Conservation (phyloP, 2,797 vertebrate genomes). For the Microctenopoma stevenorrisi region DNA sequence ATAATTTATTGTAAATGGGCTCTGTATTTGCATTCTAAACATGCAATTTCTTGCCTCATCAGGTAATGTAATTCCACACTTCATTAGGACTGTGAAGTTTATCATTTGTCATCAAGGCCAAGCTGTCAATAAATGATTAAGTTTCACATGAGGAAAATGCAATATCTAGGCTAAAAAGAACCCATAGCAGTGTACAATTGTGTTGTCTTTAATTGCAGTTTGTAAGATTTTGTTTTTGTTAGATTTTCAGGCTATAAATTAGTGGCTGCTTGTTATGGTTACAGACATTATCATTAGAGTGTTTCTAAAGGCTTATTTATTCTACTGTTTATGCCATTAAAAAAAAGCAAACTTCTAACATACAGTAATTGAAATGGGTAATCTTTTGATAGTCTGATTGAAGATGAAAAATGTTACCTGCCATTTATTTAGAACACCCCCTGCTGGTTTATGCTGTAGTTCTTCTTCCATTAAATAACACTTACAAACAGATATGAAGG, state of each 20-base stretch:
- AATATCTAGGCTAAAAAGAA: slow-evolving; percentile 78
- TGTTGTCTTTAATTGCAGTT: slow-evolving; percentile 71
- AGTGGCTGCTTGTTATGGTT: slow-evolving; percentile 55
- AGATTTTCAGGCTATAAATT: slow-evolving; percentile 59
- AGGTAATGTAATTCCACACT: slow-evolving; percentile 88
- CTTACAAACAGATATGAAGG: background rate
- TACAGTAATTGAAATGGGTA: slow-evolving; percentile 43
- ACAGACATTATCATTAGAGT: slow-evolving; percentile 53
- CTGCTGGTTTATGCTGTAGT: slow-evolving; percentile 2
- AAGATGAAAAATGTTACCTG: slow-evolving; percentile 31
- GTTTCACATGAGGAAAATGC: slow-evolving; percentile 83
- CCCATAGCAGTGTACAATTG: slow-evolving; percentile 60
- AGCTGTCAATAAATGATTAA: slow-evolving; percentile 88
- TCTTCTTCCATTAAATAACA: background rate
- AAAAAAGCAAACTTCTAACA: slow-evolving; percentile 46
- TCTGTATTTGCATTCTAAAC: slow-evolving; percentile 84
- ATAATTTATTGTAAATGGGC: slow-evolving; percentile 72
- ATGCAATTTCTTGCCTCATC: slow-evolving; percentile 86
- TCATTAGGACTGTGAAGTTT: slow-evolving; percentile 87
- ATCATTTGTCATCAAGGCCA: slow-evolving; percentile 88
- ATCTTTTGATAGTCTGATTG: slow-evolving; percentile 36
- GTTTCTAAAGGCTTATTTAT: slow-evolving; percentile 61
- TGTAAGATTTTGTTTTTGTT: slow-evolving; percentile 63
- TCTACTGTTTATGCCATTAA: slow-evolving; percentile 54
- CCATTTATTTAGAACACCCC: background rate